phyloP scores from a whole-genome alignment of 2,113 vertebrate species.

The Accipiter virgatus region DNA sequence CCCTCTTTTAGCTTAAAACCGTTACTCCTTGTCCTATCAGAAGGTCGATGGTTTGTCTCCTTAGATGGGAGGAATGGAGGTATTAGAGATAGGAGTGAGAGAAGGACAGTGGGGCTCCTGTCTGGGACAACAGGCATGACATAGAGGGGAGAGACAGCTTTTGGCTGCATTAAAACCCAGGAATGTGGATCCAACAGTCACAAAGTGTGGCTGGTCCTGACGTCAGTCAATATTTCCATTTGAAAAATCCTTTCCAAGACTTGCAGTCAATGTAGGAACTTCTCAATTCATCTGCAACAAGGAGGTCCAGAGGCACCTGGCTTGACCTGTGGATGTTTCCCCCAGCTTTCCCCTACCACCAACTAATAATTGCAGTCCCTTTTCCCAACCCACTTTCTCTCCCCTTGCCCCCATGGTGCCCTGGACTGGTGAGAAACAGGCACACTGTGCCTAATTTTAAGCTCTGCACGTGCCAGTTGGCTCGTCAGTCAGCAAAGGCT shows the following conservation, averaged over 20 bases:
- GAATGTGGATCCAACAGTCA: neutral
- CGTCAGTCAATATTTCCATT: accelerated
- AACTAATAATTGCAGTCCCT: neutral
- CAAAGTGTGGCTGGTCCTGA: neutral
- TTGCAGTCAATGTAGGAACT: neutral
- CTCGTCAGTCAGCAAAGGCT: neutral
- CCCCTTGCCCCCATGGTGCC: accelerated
- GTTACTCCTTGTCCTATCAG: too few relatives aligned
- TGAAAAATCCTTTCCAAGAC: neutral
- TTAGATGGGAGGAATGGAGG: neutral
- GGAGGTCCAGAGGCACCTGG: neutral
- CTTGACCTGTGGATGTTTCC: neutral
- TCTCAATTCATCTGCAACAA: neutral
- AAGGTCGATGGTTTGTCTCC: neutral
- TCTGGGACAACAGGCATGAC: neutral
- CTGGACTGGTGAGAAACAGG: neutral
- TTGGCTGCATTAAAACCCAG: neutral
- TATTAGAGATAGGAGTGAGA: neutral
- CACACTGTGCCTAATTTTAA: neutral
- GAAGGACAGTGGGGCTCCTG: neutral
- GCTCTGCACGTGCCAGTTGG: neutral
- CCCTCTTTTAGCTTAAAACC: neutral
- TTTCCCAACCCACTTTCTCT: accelerated
- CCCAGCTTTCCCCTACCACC: neutral
- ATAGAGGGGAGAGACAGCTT: neutral